Evolutionary conservation across 92 coral and sea anemone genomes (phyloP).

Genomic region (Siderastrea radians): DNA sequence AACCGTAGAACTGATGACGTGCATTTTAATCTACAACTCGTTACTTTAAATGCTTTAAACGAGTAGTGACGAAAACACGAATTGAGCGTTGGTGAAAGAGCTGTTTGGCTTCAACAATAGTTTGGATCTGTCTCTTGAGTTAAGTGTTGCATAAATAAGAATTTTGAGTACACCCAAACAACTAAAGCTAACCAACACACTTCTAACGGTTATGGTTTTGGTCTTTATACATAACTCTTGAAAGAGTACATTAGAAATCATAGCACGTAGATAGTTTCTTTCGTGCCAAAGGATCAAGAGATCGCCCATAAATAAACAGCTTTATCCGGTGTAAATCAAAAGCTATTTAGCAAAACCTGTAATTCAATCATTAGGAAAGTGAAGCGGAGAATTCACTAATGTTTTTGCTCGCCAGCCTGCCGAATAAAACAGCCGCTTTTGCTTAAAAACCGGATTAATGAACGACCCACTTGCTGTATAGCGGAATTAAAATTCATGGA

Average conservation of each 20-base stretch:
- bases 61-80: background rate
- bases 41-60: background rate
- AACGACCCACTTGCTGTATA: background rate
- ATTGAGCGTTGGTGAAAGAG: background rate
- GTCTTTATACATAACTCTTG: background rate
- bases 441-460: background rate
- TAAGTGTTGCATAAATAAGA: background rate
- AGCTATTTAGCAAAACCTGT: slow-evolving; percentile 15
- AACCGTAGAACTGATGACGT: background rate
- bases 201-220: background rate
- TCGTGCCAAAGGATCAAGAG: slow-evolving; percentile 31
- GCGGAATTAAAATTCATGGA: slow-evolving; percentile 4
- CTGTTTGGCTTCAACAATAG: background rate
- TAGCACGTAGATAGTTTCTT: slow-evolving; percentile 9
- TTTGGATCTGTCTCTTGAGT: background rate
- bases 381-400: slow-evolving; percentile 5
- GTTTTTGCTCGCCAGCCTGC: background rate
- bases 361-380: slow-evolving; percentile 28
- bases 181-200: background rate
- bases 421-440: background rate
- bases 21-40: background rate
- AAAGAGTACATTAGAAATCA: background rate
- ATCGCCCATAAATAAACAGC: slow-evolving; percentile 20
- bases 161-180: background rate
- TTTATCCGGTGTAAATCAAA: slow-evolving; percentile 27